phyloP scores from a whole-genome alignment of 2,797 vertebrate species.

The Hippoglossus hippoglossus region DNA sequence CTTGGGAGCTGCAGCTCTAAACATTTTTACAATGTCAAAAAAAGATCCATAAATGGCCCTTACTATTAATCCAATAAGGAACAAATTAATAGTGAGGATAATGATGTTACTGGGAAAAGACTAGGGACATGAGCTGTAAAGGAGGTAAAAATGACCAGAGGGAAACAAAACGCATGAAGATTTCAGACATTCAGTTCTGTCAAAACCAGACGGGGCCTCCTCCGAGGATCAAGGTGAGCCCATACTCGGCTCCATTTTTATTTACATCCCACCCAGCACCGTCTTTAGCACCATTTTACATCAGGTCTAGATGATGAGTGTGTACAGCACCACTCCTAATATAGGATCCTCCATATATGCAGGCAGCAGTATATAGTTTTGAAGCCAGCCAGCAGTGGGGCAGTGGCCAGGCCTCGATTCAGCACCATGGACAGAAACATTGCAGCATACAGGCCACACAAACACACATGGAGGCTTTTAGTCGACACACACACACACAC shows the following conservation, averaged over 20 bases:
- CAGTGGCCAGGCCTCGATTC: slow-evolving; percentile 77
- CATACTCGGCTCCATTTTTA: slow-evolving; percentile 26
- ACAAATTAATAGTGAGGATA: too few species aligned
- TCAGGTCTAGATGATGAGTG: background rate
- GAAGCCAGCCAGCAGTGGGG: slow-evolving; percentile 53
- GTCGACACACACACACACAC: slow-evolving; percentile 34
- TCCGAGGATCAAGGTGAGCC: slow-evolving; percentile 47
- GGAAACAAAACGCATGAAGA: background rate
- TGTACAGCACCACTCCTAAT: too few species aligned
- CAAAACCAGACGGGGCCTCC: slow-evolving; percentile 17
- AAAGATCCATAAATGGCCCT: too few species aligned
- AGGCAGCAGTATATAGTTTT: slow-evolving; percentile 7
- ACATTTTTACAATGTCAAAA: too few species aligned
- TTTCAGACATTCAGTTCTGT: background rate
- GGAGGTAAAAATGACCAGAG: too few species aligned
- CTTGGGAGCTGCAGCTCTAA: too few species aligned
- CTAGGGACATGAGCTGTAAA: too few species aligned
- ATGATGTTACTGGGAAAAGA: too few species aligned
- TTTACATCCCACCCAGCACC: slow-evolving; percentile 35
- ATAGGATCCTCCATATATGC: too few species aligned
- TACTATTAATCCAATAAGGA: too few species aligned
- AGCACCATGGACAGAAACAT: slow-evolving; percentile 83
- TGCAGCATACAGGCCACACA: slow-evolving; percentile 70
- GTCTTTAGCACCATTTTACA: slow-evolving; percentile 46
- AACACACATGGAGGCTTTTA: slow-evolving; percentile 42